A percentile compares a stretch with the other conserved stretches of the same genome.
phyloP scores from a whole-genome alignment of 2,888 invertebrate genomes.

The Tridacna crocea region DNA sequence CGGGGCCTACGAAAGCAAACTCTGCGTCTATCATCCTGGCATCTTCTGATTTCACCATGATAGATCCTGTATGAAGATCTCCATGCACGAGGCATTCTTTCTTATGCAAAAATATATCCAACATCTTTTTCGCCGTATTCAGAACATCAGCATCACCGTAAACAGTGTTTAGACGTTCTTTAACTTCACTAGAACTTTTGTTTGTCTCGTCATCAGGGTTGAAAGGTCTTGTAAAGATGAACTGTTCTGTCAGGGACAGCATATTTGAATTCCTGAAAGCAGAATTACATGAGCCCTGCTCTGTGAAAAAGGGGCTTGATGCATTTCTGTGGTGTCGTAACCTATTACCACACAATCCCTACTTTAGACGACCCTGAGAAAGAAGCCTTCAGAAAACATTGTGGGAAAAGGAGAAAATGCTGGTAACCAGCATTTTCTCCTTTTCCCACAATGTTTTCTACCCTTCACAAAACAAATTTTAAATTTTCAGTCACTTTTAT shows the following conservation, averaged over 20 bases:
- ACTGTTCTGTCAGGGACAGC: conserved; percentile 64
- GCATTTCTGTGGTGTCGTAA: no score
- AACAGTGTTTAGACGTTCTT: conserved; percentile 50
- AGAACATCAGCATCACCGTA: conserved; percentile 65
- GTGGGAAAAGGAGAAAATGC: no score
- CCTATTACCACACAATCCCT: no score
- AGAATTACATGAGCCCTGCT: no score
- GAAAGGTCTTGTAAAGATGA: conserved; percentile 70
- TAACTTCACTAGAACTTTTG: conserved; percentile 62
- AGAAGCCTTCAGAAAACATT: no score
- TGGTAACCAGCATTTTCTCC: no score
- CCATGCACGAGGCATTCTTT: conserved; percentile 76
- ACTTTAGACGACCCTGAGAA: no score
- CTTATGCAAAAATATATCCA: conserved; percentile 67
- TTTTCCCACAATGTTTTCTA: no score
- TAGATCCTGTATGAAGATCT: conserved; percentile 74
- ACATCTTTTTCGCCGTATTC: conserved; percentile 60
- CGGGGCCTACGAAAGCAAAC: conserved; percentile 73
- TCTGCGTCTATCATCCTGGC: conserved; percentile 70
- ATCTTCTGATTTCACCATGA: conserved; percentile 66
- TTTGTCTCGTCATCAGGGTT: conserved; percentile 63
- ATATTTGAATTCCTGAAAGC: conserved; percentile 66
- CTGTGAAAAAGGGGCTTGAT: no score
- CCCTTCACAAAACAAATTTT: no score
- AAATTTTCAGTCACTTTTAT: no score